Conservation (phyloP, 30 jellyfish, hydroid and myxozoan species). For the Aurelia sp. region DNA sequence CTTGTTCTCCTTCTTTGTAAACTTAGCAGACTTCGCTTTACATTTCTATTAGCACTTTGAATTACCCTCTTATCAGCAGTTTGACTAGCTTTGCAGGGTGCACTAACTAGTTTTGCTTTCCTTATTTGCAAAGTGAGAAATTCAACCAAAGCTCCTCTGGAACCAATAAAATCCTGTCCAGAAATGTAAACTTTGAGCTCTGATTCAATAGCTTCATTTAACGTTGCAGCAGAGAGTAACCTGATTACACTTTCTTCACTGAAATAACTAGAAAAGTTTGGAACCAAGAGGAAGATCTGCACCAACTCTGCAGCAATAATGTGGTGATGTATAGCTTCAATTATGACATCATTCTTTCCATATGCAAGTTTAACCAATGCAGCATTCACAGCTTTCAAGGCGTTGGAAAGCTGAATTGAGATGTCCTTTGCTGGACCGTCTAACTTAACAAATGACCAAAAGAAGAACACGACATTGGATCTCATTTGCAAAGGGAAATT, state of each 20-base stretch:
- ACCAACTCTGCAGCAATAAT: slow-evolving; percentile 51
- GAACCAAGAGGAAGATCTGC: slow-evolving; percentile 47
- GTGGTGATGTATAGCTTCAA: slow-evolving; percentile 21
- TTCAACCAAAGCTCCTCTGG: slow-evolving; percentile 19
- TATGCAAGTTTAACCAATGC: slow-evolving; percentile 39
- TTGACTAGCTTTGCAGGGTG: too few relatives aligned
- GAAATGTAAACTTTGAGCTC: neutral
- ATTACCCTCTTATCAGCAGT: too few relatives aligned
- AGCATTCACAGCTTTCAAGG: slow-evolving; percentile 14
- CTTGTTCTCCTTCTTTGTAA: neutral
- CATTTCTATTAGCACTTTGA: too few relatives aligned
- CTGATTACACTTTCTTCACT: slow-evolving; percentile 27
- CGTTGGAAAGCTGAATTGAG: slow-evolving; percentile 7
- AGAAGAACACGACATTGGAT: slow-evolving; percentile 29
- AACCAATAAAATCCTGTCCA: neutral
- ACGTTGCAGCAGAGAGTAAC: slow-evolving; percentile 42
- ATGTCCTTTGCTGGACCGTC: slow-evolving; percentile 21
- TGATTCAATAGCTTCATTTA: slow-evolving; percentile 4
- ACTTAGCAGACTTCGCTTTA: too few relatives aligned
- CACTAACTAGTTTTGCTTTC: neutral
- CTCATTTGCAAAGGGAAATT: slow-evolving; percentile 35
- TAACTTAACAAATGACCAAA: slow-evolving; percentile 22
- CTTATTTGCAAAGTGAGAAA: slow-evolving; percentile 25
- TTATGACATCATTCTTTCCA: slow-evolving; percentile 38
- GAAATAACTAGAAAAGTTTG: slow-evolving; percentile 14